Conservation (phyloP, 2,113 vertebrate genomes). For the Erythrolamprus reginae region DNA sequence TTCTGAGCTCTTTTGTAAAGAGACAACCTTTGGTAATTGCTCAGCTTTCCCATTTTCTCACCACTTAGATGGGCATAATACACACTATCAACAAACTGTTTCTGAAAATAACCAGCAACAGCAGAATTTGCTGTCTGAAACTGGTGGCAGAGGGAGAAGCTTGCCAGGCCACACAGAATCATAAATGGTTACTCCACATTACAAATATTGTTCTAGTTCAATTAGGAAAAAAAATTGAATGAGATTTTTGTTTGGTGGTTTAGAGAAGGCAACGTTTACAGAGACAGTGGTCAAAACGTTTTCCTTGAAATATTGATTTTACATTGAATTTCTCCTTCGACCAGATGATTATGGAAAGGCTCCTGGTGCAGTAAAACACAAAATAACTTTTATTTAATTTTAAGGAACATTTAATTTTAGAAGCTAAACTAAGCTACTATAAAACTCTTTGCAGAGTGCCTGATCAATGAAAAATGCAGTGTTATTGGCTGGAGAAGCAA, state of each 20-base stretch:
- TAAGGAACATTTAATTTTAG: background rate
- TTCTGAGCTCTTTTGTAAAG: constrained; percentile 73
- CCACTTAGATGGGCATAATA: constrained; percentile 45
- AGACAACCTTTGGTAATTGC: constrained; percentile 84
- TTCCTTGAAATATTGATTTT: constrained; percentile 7
- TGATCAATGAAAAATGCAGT: constrained; percentile 7
- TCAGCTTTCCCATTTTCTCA: constrained; percentile 75
- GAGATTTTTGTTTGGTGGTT: background rate
- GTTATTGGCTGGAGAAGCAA: background rate
- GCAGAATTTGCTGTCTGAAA: background rate
- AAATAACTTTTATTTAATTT: background rate
- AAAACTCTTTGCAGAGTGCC: background rate
- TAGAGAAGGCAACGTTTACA: background rate
- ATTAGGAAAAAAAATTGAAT: background rate
- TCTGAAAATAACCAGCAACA: background rate
- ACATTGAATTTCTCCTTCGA: background rate
- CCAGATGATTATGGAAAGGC: background rate
- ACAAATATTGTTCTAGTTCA: background rate
- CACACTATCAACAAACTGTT: background rate
- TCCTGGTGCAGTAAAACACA: background rate
- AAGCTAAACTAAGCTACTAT: constrained; percentile 18
- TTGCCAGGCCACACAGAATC: background rate
- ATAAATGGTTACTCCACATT: background rate
- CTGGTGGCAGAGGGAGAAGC: background rate
- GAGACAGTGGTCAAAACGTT: background rate